These are phyloP conservation scores for Heliconius congener DNA, from an alignment of 1,140 invertebrate species.

Conservation along the genomic window DNA sequence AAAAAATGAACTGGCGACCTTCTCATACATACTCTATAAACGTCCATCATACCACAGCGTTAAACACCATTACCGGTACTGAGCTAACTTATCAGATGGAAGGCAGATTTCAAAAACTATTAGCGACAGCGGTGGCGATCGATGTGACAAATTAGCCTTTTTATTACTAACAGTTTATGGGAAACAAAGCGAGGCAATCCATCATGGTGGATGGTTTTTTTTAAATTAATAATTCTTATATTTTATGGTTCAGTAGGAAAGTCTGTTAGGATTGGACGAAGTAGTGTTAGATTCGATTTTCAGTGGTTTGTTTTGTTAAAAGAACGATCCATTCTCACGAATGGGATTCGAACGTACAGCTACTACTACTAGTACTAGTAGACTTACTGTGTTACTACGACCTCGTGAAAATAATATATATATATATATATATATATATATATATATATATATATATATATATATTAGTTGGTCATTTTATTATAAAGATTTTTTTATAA, in stretches of 20 bases:
- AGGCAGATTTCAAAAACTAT: conserved; percentile 21
- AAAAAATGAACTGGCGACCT: neutral
- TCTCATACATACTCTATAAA: neutral
- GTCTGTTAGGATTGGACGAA: neutral
- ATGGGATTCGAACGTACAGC: too few relatives aligned
- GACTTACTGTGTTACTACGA: too few relatives aligned
- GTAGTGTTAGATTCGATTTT: too few relatives aligned
- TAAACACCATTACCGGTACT: neutral
- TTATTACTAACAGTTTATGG: conserved; percentile 19
- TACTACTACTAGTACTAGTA: too few relatives aligned
- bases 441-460: too few relatives aligned
- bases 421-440: too few relatives aligned
- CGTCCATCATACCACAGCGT: neutral
- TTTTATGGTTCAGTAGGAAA: neutral
- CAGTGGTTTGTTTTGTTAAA: too few relatives aligned
- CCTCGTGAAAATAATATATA: too few relatives aligned
- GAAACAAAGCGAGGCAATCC: conserved; percentile 19
- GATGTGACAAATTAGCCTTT: conserved; percentile 23
- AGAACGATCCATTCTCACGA: too few relatives aligned
- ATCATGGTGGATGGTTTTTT: conserved; percentile 5
- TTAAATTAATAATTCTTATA: conserved; percentile 16
- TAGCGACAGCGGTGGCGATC: neutral
- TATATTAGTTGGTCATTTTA: too few relatives aligned
- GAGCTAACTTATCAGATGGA: conserved; percentile 15
- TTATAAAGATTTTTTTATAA: too few relatives aligned